Percentiles rank a stretch among this genome's conserved stretches.
Evolutionary conservation across 1,140 invertebrate genomes (phyloP).

Genomic region (Drosophila persimilis): DNA sequence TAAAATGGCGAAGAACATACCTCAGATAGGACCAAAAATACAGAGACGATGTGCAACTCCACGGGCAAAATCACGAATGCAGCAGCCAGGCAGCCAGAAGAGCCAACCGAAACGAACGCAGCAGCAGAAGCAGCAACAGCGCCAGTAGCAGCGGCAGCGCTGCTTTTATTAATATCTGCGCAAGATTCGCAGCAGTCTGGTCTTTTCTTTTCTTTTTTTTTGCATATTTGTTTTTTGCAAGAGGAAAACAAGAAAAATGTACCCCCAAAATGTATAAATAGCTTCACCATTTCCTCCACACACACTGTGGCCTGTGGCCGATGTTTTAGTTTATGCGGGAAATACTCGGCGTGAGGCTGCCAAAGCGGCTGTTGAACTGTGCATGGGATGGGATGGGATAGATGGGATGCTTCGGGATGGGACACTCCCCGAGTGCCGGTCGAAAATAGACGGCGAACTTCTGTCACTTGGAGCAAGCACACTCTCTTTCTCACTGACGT

Average conservation of each 20-base stretch:
- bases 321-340: conserved; percentile 44
- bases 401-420: not conserved
- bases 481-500: conserved; percentile 1
- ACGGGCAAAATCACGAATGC: conserved; percentile 69
- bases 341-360: conserved; percentile 45
- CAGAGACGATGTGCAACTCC: conserved; percentile 69
- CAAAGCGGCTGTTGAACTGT: conserved; percentile 54
- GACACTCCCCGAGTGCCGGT: not conserved
- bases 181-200: conserved; percentile 32
- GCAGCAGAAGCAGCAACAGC: conserved; percentile 3
- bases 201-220: conserved; percentile 57
- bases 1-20: conserved; percentile 51
- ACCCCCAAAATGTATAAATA: conserved; percentile 69
- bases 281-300: conserved; percentile 39
- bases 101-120: conserved; percentile 43
- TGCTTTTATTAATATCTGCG: conserved; percentile 76
- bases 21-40: conserved; percentile 30
- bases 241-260: conserved; percentile 60
- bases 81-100: conserved; percentile 29
- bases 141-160: conserved; percentile 47
- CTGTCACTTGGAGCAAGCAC: conserved; percentile 19
- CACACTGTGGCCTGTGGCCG: conserved; percentile 16
- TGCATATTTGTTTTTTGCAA: conserved; percentile 64
- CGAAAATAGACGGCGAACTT: conserved; percentile 43
- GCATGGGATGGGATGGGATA: conserved; percentile 15